phyloP scores from a whole-genome alignment of 2,888 invertebrate genomes.

The Galerucella nymphaeae region DNA sequence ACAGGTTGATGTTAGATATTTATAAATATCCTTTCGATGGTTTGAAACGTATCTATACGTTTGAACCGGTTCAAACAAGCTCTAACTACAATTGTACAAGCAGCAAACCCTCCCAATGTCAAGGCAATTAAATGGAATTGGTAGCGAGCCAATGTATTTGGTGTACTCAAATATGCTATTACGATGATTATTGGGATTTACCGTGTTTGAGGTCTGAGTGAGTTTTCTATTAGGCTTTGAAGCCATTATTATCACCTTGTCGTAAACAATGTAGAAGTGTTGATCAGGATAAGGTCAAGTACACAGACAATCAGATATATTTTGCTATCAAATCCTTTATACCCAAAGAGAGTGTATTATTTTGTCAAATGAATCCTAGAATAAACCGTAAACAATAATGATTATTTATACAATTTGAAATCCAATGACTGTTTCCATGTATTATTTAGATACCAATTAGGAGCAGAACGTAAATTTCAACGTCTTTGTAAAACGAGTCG shows the following conservation, averaged over 20 bases:
- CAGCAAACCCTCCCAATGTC: neutral
- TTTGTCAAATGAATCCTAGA: too few relatives aligned
- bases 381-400: too few relatives aligned
- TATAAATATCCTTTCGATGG: neutral
- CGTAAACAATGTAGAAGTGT: too few relatives aligned
- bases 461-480: neutral
- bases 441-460: neutral
- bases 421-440: neutral
- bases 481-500: conserved; percentile 2
- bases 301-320: too few relatives aligned
- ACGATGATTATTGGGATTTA: neutral
- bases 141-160: neutral
- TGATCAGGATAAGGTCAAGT: too few relatives aligned
- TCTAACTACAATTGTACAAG: neutral
- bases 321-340: too few relatives aligned
- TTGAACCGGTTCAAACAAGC: neutral
- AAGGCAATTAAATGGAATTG: neutral
- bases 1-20: too few relatives aligned
- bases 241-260: too few relatives aligned
- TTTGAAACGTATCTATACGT: neutral
- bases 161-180: neutral
- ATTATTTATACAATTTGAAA: neutral
- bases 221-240: too few relatives aligned
- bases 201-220: neutral
- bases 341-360: too few relatives aligned